Evolutionary conservation across 2,888 invertebrate genomes (phyloP), one percentile per base, ranked within the genome.

Genomic region (Brachylomia viminalis): DNA sequence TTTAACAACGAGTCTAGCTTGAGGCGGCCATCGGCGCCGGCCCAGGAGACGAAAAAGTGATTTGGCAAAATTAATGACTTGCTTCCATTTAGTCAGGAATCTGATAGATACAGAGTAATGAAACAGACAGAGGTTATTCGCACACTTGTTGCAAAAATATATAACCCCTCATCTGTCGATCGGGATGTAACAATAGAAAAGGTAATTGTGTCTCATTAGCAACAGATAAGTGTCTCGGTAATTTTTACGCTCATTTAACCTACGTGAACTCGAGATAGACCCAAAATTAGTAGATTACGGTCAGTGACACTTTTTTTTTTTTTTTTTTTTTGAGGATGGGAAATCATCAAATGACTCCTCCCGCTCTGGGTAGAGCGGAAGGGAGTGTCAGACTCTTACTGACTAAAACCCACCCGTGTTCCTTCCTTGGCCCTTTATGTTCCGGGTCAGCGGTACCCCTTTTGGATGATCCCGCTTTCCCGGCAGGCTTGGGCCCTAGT

Each of bases 61-160:
- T 94, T 94, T 93, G 87, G 91, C 91, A 88, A 91, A 94, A 93
- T 93, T 93, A 92, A 94, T 90, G 92, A 90, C 90, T 87, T 65
- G 80, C 83, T 80, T 91, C 91, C 89, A 92, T 93, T 92, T 91
- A 90, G 86, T 77, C 74, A 80, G 86, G 92, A 92, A 92, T 93
- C 86, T 87, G 84, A 90, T 86, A 85, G 84, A 69, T 68, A 84
- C 82, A 90, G 88, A 88, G 65, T 30, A 76, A 65, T 42, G 56
- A 79, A 80, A 61, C 23, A 15, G 8, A 62, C 45, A 87, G 87
- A 87, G 71, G 52, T n/a, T 58, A 15, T 64, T 45, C 13, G 56
- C 30, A 42, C 23, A 54, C 11, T 61, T 52, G 20, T 68, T 75
- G 11, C 61, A 66, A 59, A 79, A 74, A 68, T 8, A 10, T 27